Conservation (phyloP, 2,113 vertebrate genomes). For the Heptranchias perlo region DNA sequence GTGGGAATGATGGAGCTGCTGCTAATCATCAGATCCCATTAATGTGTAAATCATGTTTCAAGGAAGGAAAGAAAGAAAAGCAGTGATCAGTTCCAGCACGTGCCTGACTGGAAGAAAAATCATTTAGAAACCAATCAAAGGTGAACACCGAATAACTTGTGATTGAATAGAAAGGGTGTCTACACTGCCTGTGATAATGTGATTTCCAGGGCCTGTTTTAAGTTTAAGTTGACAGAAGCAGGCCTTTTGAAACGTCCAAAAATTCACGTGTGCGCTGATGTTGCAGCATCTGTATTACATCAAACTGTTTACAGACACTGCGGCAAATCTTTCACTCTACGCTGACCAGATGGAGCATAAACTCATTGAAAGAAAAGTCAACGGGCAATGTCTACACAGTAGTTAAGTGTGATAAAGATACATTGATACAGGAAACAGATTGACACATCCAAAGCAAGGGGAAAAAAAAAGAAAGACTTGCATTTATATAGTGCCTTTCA, state of each 20-base stretch:
- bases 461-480: neutral
- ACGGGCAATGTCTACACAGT: neutral
- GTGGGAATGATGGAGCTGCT: neutral
- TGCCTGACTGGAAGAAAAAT: neutral
- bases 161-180: neutral
- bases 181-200: neutral
- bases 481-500: neutral
- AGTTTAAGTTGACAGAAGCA: neutral
- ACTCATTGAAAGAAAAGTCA: neutral
- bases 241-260: neutral
- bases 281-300: neutral
- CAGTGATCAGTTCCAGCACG: neutral
- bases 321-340: neutral
- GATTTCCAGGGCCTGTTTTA: neutral
- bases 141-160: neutral
- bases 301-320: neutral
- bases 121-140: neutral
- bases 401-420: neutral
- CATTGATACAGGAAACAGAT: neutral
- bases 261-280: neutral
- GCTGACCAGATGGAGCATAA: neutral
- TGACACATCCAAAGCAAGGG: neutral
- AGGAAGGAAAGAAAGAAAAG: neutral
- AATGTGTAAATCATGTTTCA: neutral
- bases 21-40: neutral